Conservation (phyloP, 2,113 vertebrate species). For the Microcebus murinus region DNA sequence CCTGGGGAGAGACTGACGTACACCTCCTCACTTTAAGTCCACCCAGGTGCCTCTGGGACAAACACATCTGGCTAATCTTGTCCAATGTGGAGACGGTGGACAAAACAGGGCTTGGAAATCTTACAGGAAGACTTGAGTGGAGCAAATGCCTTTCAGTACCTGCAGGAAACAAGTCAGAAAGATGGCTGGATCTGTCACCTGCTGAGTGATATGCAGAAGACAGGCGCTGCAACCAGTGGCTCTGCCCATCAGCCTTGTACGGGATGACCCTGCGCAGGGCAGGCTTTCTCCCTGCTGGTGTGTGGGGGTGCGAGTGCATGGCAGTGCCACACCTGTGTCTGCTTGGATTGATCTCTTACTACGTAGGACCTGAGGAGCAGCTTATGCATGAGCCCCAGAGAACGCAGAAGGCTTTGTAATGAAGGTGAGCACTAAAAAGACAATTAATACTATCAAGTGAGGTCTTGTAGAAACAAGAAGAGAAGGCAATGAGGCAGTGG, state of each 20-base stretch:
- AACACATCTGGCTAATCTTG: background rate
- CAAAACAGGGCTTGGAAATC: background rate
- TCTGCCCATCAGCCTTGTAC: accelerated
- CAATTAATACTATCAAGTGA: background rate
- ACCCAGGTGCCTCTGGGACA: background rate
- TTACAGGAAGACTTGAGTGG: background rate
- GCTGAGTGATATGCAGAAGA: background rate
- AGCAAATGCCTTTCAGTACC: background rate
- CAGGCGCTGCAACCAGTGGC: accelerated
- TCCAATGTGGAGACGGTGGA: background rate
- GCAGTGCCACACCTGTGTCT: conserved; percentile 42
- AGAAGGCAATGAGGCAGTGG: background rate
- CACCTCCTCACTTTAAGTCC: too few species aligned
- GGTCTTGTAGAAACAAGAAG: conserved; percentile 17
- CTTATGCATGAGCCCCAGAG: background rate
- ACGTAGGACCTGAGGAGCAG: background rate
- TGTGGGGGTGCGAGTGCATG: conserved; percentile 2
- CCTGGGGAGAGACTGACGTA: background rate
- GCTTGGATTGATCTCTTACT: background rate
- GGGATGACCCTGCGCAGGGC: background rate
- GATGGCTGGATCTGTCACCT: background rate
- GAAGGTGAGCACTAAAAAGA: conserved; percentile 23
- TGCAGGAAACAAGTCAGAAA: background rate
- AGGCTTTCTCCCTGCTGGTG: background rate
- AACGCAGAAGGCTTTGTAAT: background rate